These are phyloP conservation scores for Chunga burmeisteri DNA, from an alignment of 2,113 vertebrate genomes.

Conservation along the genomic window DNA sequence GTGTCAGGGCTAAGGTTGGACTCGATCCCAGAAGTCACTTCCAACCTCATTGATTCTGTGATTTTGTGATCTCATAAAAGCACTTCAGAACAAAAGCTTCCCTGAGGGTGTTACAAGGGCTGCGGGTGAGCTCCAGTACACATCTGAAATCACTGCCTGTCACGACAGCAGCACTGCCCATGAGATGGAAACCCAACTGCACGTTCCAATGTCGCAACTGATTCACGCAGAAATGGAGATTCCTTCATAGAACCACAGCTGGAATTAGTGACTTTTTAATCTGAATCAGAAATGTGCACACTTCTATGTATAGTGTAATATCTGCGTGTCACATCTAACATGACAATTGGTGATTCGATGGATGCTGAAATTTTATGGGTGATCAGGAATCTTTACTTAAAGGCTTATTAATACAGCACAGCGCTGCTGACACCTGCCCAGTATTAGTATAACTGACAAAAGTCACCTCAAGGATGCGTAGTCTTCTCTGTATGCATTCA, in stretches of 20 bases:
- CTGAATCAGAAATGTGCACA: background rate
- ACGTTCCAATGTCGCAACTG: background rate
- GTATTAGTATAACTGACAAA: background rate
- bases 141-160: background rate
- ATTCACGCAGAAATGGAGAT: background rate
- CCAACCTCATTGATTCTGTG: too few species aligned
- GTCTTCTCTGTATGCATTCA: background rate
- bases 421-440: background rate
- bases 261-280: background rate
- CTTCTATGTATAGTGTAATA: background rate
- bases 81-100: constrained; percentile 14
- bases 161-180: background rate
- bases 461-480: background rate
- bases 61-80: background rate
- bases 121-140: background rate
- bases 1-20: too few species aligned
- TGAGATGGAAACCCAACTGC: background rate
- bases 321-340: background rate
- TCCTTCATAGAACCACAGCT: background rate
- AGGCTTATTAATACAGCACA: background rate
- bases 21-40: too few species aligned
- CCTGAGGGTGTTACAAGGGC: background rate
- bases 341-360: background rate
- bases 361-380: background rate
- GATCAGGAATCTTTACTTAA: background rate